Base-by-base conservation (phyloP, 2,113 vertebrate genomes). In the Callopanchax toddi region DNA sequence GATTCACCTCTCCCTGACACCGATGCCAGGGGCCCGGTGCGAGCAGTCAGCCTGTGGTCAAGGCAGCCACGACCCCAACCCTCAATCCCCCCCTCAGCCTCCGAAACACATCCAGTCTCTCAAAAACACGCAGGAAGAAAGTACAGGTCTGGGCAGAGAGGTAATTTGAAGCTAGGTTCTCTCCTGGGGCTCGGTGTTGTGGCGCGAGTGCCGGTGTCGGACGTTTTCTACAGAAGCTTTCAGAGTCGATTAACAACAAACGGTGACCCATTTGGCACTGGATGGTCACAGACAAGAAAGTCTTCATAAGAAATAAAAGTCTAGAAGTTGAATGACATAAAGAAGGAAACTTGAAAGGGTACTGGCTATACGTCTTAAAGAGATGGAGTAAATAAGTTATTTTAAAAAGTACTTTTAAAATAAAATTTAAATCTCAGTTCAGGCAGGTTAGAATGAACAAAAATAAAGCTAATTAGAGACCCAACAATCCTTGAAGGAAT, bases 1-100 rank as follows among this genome's bases (percentile, higher is more conserved):
- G 73, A 78, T 86, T 92, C 91, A 92, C 90, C 91, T 93, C 82
- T 83, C 65, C 12, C 64, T 91, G 90, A 90, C 91, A 86, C 88
- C 48, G 77, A 73, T 77, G 74, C 69, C 36, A 15, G 75, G 76
- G 85, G 61, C 69, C 68, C 48, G 43, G 73, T 82, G 86, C 36
- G 59, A 68, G 78, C 79, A 82, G 90, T 89, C 86, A 87, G 84
- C 53, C 73, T 10, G 61, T 87, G 89, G 90, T 87, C 86, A 87
- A 79, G 70, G 55, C 68, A 39, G 78, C 78, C 43, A 49, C 36
- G 51, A 84, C 77, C 72, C 66, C 79, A 42, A 52, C 46, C 66
- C 56, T 11, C 60, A 74, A 45, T 63, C 52, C 46, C 48, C 68
- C 48, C 49, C 69, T 12, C 16, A 44, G n/a, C 61, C 48, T 61